A percentile compares a stretch with the other conserved stretches of the same genome.
Conservation (phyloP, 2,888 invertebrate genomes). For the Emmelina monodactyla region DNA sequence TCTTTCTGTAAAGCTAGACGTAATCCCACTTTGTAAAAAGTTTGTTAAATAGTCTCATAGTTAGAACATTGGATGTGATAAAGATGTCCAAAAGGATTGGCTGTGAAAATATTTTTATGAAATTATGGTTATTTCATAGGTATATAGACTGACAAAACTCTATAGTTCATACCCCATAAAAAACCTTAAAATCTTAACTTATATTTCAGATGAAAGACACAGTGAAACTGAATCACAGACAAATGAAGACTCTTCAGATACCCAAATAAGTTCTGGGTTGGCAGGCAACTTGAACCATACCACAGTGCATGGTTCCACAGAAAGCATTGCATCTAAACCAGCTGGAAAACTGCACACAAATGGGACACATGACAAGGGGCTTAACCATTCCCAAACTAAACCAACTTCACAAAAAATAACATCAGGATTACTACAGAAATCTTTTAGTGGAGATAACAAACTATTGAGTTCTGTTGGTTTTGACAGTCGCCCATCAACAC, state of each 20-base stretch:
- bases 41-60: no score
- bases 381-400: slow-evolving; percentile 39
- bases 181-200: slow-evolving; percentile 4
- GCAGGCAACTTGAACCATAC: slow-evolving; percentile 54
- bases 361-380: slow-evolving; percentile 45
- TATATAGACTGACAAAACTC: no score
- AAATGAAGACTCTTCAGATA: slow-evolving; percentile 76
- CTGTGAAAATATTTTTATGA: no score
- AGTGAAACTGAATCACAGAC: slow-evolving; percentile 90
- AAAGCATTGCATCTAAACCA: slow-evolving; percentile 56
- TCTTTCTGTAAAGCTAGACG: slow-evolving; percentile 7
- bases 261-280: slow-evolving; percentile 63
- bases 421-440: slow-evolving; percentile 47
- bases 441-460: slow-evolving; percentile 47
- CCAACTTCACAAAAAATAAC: slow-evolving; percentile 49
- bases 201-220: slow-evolving; percentile 76
- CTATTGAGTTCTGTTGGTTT: slow-evolving; percentile 44
- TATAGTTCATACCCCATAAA: no score
- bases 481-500: slow-evolving; percentile 55
- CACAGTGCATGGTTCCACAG: slow-evolving; percentile 57
- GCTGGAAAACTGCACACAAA: slow-evolving; percentile 60
- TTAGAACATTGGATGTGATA: no score
- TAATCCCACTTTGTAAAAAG: no score
- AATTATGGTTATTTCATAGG: no score
- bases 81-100: no score